Percentiles rank a stretch among this genome's conserved stretches.
Evolutionary conservation across 2,888 invertebrate species (phyloP).

Genomic region (Timandra comae): DNA sequence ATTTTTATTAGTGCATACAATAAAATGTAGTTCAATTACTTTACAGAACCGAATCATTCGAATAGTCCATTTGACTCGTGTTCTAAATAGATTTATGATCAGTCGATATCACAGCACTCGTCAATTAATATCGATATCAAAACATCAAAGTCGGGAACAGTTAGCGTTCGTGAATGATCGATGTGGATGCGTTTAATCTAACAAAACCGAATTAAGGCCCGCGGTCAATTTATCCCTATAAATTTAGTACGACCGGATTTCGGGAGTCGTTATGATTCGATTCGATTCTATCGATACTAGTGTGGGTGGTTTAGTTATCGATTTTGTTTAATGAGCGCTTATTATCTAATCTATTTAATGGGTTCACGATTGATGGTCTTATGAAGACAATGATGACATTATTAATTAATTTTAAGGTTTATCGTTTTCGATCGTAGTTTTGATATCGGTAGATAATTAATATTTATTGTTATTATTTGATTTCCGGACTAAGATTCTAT

Average conservation of each 20-base stretch:
- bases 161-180: slow-evolving; percentile 45
- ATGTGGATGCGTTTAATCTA: slow-evolving; percentile 40
- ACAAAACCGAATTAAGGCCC: slow-evolving; percentile 24
- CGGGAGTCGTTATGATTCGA: slow-evolving; percentile 25
- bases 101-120: slow-evolving; percentile 32
- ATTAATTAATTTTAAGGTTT: slow-evolving; percentile 26
- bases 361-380: slow-evolving; percentile 55
- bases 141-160: slow-evolving; percentile 47
- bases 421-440: too few relatives aligned
- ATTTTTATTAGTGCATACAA: too few relatives aligned
- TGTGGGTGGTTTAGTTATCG: slow-evolving; percentile 50
- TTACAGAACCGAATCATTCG: neutral
- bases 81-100: slow-evolving; percentile 34
- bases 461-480: too few relatives aligned
- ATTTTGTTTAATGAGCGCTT: slow-evolving; percentile 42
- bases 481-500: too few relatives aligned
- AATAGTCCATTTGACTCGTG: slow-evolving; percentile 17
- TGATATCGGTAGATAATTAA: neutral
- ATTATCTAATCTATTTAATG: slow-evolving; percentile 66
- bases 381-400: slow-evolving; percentile 45
- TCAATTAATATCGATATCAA: slow-evolving; percentile 51
- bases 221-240: slow-evolving; percentile 19
- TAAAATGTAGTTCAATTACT: too few relatives aligned
- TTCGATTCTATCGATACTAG: slow-evolving; percentile 29
- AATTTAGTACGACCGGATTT: slow-evolving; percentile 27